Conservation (phyloP, 2,888 invertebrate genomes). For the Drepanosiphum platanoidis region DNA sequence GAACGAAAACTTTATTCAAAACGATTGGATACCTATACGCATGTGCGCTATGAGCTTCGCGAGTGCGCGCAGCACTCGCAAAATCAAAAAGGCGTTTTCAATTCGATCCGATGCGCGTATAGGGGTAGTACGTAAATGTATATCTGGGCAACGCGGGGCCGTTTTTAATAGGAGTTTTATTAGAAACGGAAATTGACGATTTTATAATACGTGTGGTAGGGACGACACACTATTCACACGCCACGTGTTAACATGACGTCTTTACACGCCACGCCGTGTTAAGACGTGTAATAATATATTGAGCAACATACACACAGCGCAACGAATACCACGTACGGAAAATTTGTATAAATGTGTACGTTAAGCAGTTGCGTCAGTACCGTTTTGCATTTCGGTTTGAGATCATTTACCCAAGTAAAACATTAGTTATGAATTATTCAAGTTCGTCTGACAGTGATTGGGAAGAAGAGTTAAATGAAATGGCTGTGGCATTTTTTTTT, state of each 20-base stretch:
- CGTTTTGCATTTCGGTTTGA: conserved; percentile 14
- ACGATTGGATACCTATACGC: too few relatives aligned
- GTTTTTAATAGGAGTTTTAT: too few relatives aligned
- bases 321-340: neutral
- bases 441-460: conserved; percentile 8
- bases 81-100: too few relatives aligned
- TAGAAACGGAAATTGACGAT: too few relatives aligned
- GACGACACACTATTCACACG: too few relatives aligned
- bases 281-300: neutral
- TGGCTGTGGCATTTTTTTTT: neutral
- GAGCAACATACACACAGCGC: neutral
- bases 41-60: too few relatives aligned
- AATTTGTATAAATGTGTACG: neutral
- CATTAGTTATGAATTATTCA: neutral
- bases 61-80: too few relatives aligned
- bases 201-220: too few relatives aligned
- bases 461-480: neutral
- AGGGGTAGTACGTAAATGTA: too few relatives aligned
- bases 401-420: neutral
- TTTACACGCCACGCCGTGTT: neutral
- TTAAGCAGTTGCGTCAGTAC: neutral
- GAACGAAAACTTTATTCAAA: too few relatives aligned
- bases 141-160: too few relatives aligned
- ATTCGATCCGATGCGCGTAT: too few relatives aligned
- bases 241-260: neutral